A percentile compares a stretch with the other conserved stretches of the same genome.
Evolutionary conservation across 2,113 vertebrate genomes (phyloP).

Genomic region (Bufo gargarizans): DNA sequence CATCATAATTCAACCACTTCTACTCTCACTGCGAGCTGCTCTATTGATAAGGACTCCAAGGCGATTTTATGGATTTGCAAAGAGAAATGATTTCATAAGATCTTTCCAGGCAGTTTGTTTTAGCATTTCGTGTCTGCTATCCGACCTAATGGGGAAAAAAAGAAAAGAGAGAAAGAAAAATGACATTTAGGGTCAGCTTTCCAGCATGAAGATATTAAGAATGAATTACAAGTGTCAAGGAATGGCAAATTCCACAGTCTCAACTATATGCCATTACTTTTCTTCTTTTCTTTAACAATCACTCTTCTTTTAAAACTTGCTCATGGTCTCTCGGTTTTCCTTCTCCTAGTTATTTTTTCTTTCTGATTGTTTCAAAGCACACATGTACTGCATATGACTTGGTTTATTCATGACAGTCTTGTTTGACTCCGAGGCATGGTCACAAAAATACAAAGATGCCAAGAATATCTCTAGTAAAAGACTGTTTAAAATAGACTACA

Average conservation of each 20-base stretch:
- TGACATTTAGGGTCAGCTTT: constrained; percentile 20
- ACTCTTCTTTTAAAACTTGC: not conserved
- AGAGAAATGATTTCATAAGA: constrained; percentile 78
- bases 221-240: constrained; percentile 24
- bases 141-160: constrained; percentile 78
- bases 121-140: constrained; percentile 71
- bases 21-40: constrained; percentile 74
- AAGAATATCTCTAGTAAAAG: not conserved
- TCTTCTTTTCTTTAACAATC: not conserved
- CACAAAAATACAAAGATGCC: not conserved
- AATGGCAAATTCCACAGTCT: not conserved
- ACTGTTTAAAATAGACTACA: not conserved
- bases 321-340: not conserved
- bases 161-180: constrained; percentile 57
- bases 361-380: not conserved
- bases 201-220: constrained; percentile 18
- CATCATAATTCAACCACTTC: constrained; percentile 84
- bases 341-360: not conserved
- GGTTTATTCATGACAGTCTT: not conserved
- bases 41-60: constrained; percentile 77
- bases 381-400: not conserved
- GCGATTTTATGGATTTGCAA: constrained; percentile 79
- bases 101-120: constrained; percentile 74
- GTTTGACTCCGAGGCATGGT: not conserved
- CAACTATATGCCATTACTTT: not conserved